Base-by-base conservation (phyloP, 2,113 vertebrate species). In the Oryzias melastigma region DNA sequence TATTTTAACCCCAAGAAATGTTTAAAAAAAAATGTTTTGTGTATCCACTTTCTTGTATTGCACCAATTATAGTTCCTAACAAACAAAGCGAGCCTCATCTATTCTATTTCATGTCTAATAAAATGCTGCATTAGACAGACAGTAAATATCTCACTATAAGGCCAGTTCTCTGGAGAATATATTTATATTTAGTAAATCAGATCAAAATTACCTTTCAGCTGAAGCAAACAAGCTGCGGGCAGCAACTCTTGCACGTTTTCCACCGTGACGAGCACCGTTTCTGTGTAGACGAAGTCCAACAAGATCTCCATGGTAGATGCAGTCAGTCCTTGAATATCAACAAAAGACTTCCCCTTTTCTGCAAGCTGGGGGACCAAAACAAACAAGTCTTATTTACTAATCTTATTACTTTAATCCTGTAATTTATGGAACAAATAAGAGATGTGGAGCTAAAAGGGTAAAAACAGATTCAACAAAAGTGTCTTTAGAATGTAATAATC, bases 261-360 rank as follows among this genome's bases (percentile, higher is more conserved):
- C 73, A 99, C 97, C 0, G 97, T 99, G 68, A 99, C 97, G 0
- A 97, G 90, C 42, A 99, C 97, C 0, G 97, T 99, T 87, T 98
- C 97, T 22, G 97, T 99, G 76, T 99, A 98, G 13, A 99, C 97
- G 81, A 99, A 99, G 86, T 99, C 97, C 77, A 98, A 68, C 52
- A 99, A 89, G 84, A 99, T 99, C 84, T 98, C 97, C 97, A 99
- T 98, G n/a, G 97, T 99, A 25, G 95, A 92, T 4, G 96, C 95
- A 4, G 95, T 99, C 72, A 99, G 88, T 6, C 97, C 97, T 83
- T 99, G 97, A 75, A 99, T 98, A 84, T 98, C 97, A 27, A 99
- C 95, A 42, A 95, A 96, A 16, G 97, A 97, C 77, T 99, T 98
- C 67, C 96, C 96, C 81, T 99, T 99, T 85, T 99, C 96, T 10